Percentiles rank a stretch among this genome's conserved stretches.
phyloP scores from a whole-genome alignment of 2,888 invertebrate genomes.

The Pristionchus mayeri region DNA sequence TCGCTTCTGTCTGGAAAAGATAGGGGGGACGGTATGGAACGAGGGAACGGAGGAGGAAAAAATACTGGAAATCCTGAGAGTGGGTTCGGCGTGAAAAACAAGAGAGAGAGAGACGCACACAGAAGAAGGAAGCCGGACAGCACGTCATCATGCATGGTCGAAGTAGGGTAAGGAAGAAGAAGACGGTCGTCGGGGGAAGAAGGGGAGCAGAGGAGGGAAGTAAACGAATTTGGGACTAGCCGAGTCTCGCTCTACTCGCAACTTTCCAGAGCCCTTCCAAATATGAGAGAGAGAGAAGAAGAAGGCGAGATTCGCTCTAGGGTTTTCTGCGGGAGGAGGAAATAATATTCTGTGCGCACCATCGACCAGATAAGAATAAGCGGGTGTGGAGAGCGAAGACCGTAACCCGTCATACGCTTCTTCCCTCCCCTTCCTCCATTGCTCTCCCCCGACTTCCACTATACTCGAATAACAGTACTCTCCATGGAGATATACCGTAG shows the following conservation, averaged over 20 bases:
- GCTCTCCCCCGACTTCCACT: background rate
- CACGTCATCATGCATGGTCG: slow-evolving; percentile 1
- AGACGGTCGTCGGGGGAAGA: no score
- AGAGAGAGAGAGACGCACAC: slow-evolving; percentile 16
- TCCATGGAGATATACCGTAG: background rate
- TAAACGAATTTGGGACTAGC: background rate
- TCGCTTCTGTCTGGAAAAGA: slow-evolving; percentile 13
- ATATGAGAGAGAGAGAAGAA: background rate
- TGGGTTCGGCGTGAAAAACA: slow-evolving; percentile 15
- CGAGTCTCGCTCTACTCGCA: slow-evolving; percentile 20
- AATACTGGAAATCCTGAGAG: slow-evolving; percentile 16
- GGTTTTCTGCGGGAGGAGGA: no score
- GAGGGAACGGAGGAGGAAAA: slow-evolving; percentile 12
- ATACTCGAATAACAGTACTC: slow-evolving; percentile 29
- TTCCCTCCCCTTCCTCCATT: background rate
- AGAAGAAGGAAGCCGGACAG: background rate
- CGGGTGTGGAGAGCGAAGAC: background rate
- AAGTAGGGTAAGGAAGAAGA: background rate
- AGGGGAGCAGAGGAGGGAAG: background rate
- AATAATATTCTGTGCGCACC: no score
- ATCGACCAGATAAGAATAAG: background rate
- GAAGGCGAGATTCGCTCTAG: background rate
- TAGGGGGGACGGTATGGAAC: slow-evolving; percentile 15
- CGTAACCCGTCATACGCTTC: background rate
- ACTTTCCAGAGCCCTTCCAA: background rate